These are phyloP conservation scores for Deilephila porcellus DNA, from an alignment of 2,888 invertebrate genomes.

Conservation along the genomic window DNA sequence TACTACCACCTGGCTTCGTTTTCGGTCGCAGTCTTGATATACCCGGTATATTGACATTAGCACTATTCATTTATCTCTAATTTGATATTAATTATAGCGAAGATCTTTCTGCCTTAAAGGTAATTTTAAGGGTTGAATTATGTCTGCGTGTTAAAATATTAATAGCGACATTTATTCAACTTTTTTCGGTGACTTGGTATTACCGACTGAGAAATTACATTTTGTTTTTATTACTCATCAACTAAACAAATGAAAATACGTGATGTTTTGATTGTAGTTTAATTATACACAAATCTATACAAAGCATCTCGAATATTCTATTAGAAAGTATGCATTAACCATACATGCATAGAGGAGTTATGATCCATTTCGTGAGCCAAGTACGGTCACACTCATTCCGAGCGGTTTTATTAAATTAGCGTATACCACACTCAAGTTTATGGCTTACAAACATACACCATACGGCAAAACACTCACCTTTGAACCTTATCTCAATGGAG, in stretches of 20 bases:
- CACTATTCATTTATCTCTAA: not conserved
- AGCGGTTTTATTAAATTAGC: constrained; percentile 24
- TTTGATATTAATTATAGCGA: no score
- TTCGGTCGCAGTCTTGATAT: no score
- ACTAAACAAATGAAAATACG: no score
- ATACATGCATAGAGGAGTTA: not conserved
- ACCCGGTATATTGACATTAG: not conserved
- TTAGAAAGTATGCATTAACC: not conserved
- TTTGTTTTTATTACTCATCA: not conserved
- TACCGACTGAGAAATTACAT: not conserved
- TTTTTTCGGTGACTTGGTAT: no score
- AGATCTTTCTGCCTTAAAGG: no score
- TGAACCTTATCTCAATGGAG: not conserved
- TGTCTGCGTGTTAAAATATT: no score
- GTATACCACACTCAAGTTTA: constrained; percentile 11
- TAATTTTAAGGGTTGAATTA: no score
- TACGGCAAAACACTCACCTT: not conserved
- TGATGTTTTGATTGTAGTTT: no score
- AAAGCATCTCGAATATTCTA: constrained; percentile 1
- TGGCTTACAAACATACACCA: not conserved
- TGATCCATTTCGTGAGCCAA: constrained; percentile 7
- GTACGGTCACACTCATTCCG: not conserved
- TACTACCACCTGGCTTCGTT: no score
- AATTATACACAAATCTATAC: not conserved
- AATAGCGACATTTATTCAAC: no score